Conservation (phyloP, 2,113 vertebrate species). For the Passer domesticus region DNA sequence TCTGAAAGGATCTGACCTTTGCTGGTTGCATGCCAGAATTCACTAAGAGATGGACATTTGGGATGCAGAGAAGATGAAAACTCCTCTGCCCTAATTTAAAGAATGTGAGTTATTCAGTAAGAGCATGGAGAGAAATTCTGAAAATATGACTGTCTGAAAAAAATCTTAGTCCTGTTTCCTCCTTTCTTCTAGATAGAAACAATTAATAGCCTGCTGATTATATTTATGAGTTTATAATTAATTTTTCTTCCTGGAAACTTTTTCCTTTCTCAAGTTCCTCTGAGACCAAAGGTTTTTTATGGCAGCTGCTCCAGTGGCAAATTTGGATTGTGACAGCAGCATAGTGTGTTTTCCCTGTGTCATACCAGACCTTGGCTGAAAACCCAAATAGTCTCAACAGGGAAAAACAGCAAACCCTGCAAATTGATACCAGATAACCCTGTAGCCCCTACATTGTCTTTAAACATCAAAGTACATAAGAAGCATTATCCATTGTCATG, state of each 20-base stretch:
- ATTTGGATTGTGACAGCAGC: neutral
- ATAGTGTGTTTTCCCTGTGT: neutral
- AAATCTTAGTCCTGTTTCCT: neutral
- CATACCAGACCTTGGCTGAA: rapidly evolving
- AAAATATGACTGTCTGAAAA: neutral
- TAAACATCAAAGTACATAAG: neutral
- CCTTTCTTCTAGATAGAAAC: neutral
- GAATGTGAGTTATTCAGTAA: neutral
- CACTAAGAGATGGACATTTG: neutral
- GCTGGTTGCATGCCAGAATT: neutral
- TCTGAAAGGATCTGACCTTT: neutral
- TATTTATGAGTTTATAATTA: neutral
- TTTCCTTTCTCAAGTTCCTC: neutral
- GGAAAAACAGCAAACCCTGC: neutral
- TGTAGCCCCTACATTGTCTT: neutral
- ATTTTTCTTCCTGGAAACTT: neutral
- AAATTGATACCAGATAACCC: neutral
- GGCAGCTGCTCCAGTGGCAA: neutral
- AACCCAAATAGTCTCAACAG: neutral
- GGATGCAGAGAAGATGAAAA: neutral
- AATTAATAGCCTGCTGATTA: neutral
- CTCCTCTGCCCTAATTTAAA: neutral
- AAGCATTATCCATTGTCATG: neutral
- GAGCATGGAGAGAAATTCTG: neutral
- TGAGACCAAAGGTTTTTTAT: neutral